Percentiles rank a stretch among this genome's conserved stretches.
Evolutionary conservation across 2,888 invertebrate genomes (phyloP).

Genomic region (Stomorhina lunata): DNA sequence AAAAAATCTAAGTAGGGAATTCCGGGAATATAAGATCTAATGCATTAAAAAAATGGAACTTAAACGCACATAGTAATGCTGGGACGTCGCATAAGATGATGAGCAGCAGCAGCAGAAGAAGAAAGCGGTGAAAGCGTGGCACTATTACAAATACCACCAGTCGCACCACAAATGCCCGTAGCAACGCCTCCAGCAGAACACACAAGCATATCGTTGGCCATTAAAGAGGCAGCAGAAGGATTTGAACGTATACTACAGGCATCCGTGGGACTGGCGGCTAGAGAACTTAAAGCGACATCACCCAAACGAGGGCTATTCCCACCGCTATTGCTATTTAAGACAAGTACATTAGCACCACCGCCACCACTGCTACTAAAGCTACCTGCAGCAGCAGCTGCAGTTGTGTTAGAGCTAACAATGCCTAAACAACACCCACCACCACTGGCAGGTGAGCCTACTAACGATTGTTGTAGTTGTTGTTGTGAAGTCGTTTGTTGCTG

Average conservation of each 20-base stretch:
- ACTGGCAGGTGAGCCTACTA: constrained; percentile 63
- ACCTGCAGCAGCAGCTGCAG: constrained; percentile 35
- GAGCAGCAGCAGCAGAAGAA: constrained; percentile 78
- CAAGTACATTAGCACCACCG: constrained; percentile 54
- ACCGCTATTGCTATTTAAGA: constrained; percentile 64
- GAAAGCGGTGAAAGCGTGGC: constrained; percentile 79
- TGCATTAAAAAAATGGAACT: constrained; percentile 49
- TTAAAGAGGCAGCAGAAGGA: constrained; percentile 77
- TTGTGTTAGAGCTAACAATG: constrained; percentile 11
- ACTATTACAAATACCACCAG: constrained; percentile 56
- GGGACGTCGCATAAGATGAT: constrained; percentile 79
- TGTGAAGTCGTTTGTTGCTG: constrained; percentile 35
- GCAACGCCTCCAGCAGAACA: constrained; percentile 65
- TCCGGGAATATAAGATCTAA: constrained; percentile 34
- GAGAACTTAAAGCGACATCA: constrained; percentile 74
- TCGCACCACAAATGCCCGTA: constrained; percentile 50
- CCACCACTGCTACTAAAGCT: constrained; percentile 59
- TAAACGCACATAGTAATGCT: constrained; percentile 80
- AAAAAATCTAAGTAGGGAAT: constrained; percentile 26
- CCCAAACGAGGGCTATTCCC: constrained; percentile 70
- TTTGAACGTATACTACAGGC: constrained; percentile 78
- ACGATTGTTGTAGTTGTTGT: constrained; percentile 63
- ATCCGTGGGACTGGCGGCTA: constrained; percentile 78
- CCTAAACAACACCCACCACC: constrained; percentile 53
- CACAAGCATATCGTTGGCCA: constrained; percentile 71